Base-by-base conservation (phyloP, 1,140 invertebrate genomes). In the silkworm (Bombyx mori) region DNA sequence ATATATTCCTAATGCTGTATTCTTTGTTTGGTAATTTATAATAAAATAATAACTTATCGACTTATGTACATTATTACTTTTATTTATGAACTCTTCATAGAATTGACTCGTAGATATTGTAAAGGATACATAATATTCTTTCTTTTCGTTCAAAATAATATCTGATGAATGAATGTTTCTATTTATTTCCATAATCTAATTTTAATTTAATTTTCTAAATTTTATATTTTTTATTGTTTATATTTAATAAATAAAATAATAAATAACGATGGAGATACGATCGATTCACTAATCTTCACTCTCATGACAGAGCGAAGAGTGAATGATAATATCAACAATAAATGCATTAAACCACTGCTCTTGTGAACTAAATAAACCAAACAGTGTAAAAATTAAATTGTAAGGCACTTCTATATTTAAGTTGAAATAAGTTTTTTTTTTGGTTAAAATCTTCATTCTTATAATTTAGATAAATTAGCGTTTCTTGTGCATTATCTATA, bases 401-500 rank as follows among this genome's bases (percentile, higher is more conserved):
- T 87, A 87, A 87, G 84, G 84, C 84, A 87, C 84, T 85, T 87
- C 81, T 82, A 84, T 85, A 77, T 83, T 74, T 71, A 79, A 78
- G 73, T 78, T 77, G 75, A 83, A 82, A 75, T 70, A 63, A 79
- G 65, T 65, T 78, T 72, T 35, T 35, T 35, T 35, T 35, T 35
- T 35, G 12, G 71, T 77, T 69, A 63, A 69, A 69, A 71, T 61
- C 62, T 48, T 57, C 64, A 65, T 57, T 62, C 66, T 71, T 70
- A 72, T 22, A 60, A 57, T 65, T 61, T 62, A 69, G 65, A 64
- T 66, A 67, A 68, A 66, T 73, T 72, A 69, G 64, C 52, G 55
- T 63, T 63, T 71, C 63, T 35, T 60, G 60, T 68, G 68, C 58
- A 63, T 66, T 66, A 62, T 58, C 62, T 68, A 69, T 69, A 49